These are phyloP conservation scores for Nothura maculosa DNA, from an alignment of 2,797 vertebrate genomes.

Conservation along the genomic window DNA sequence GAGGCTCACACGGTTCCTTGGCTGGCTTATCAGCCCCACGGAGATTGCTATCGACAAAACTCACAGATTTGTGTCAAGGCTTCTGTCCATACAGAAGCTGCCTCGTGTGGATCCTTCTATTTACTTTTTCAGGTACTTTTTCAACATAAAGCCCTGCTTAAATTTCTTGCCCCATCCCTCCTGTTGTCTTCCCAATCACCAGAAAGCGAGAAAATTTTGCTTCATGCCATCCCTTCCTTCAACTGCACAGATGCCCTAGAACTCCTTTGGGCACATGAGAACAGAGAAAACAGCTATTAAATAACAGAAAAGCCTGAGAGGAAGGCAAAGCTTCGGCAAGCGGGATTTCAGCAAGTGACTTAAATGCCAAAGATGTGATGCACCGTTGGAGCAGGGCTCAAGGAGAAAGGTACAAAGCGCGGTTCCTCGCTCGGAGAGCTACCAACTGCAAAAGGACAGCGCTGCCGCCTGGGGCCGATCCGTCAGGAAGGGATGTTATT, in stretches of 20 bases:
- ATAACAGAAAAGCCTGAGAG: constrained; percentile 42
- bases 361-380: constrained; percentile 2
- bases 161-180: neutral
- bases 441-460: neutral
- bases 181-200: neutral
- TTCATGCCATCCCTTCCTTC: constrained; percentile 36
- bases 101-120: neutral
- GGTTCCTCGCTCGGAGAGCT: neutral
- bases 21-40: constrained; percentile 10
- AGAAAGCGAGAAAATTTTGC: neutral
- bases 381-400: neutral
- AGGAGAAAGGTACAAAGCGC: neutral
- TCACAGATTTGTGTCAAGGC: neutral
- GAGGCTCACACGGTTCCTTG: neutral
- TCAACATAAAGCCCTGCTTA: neutral
- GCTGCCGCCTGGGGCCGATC: neutral
- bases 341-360: neutral
- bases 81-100: neutral
- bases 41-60: neutral
- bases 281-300: constrained; percentile 54
- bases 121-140: neutral
- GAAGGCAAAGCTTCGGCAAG: constrained; percentile 24
- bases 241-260: constrained; percentile 30
- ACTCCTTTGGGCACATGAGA: constrained; percentile 34
- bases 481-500: accelerated